Percentiles rank a stretch among this genome's conserved stretches.
Evolutionary conservation across 2,113 vertebrate species (phyloP).

Genomic region (Zapornia atra): DNA sequence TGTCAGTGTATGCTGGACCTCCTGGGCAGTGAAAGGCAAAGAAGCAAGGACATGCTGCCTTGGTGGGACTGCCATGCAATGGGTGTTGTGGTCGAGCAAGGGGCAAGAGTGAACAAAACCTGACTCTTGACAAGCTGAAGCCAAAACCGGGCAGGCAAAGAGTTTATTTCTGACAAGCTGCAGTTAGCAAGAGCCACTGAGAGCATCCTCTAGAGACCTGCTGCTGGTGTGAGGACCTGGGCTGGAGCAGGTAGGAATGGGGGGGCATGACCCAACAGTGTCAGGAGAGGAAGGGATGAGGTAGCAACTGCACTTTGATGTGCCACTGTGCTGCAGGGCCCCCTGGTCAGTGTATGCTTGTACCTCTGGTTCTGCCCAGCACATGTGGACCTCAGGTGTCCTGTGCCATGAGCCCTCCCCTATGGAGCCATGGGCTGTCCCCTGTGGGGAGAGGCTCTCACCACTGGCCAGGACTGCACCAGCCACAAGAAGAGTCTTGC

Average conservation of each 20-base stretch:
- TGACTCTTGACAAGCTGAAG: background rate
- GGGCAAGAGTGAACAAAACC: background rate
- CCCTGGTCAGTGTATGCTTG: accelerated
- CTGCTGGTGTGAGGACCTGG: background rate
- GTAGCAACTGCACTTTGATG: background rate
- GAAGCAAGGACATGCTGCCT: background rate
- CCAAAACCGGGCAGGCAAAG: background rate
- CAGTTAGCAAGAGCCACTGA: background rate
- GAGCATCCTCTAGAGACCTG: background rate
- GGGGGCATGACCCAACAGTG: background rate
- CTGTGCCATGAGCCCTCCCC: no score
- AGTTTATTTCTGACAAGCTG: background rate
- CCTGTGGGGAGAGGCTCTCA: background rate
- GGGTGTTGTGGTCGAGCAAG: background rate
- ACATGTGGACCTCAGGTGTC: background rate
- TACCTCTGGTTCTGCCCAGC: background rate
- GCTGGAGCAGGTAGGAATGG: background rate
- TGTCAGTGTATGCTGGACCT: background rate
- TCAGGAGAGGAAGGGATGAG: background rate
- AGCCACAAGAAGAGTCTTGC: background rate
- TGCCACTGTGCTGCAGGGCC: background rate
- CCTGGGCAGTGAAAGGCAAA: background rate
- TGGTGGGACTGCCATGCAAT: background rate
- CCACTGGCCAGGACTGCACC: background rate
- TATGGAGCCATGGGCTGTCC: background rate